Evolutionary conservation across 2,797 vertebrate species (phyloP), one percentile per base, ranked within the genome.

Genomic region (Garrulus glandarius): DNA sequence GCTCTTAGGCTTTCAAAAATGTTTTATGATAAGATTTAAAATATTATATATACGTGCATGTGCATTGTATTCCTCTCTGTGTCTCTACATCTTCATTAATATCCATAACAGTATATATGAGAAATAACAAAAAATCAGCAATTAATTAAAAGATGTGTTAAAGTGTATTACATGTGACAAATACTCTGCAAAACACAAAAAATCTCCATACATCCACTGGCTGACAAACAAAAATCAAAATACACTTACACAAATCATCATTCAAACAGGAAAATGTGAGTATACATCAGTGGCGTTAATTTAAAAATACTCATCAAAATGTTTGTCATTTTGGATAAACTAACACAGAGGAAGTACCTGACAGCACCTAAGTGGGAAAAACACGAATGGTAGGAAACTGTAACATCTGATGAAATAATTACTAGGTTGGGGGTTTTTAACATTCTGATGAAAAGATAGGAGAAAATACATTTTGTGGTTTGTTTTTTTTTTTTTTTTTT

Each of bases 371-470:
- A 72, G 27, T 10, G 11, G 81, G n/a, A 61, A 92, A 87, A 94
- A 71, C 34, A 44, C 11, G 4, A 63, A 70, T 63, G 5, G 6
- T 47, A 59, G 4, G 18, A 89, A 77, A 80, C 5, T 24, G 37
- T 50, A 82, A 67, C 0, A 2, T 70, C 30, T 46, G 29, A 67
- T 37, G 3, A 69, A 77, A 55, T 76, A 49, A 64, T 43, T 60
- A 8, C 13, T 75, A 7, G 0, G 1, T 3, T 41, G 34, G 2
- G 3, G 0, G 11, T 27, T 78, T 37, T 2, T 11, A 41, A 77
- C 36, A 72, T 65, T 61, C 29, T 71, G 13, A 50, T 77, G 3
- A 30, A 80, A 4, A 70, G 6, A 13, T 24, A 53, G 2, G 17
- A 63, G 1, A 55, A 6, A 79, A 59, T 18, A 23, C 0, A 29